Evolutionary conservation across 2,113 vertebrate genomes (phyloP).

Genomic region (Regulus satrapa): DNA sequence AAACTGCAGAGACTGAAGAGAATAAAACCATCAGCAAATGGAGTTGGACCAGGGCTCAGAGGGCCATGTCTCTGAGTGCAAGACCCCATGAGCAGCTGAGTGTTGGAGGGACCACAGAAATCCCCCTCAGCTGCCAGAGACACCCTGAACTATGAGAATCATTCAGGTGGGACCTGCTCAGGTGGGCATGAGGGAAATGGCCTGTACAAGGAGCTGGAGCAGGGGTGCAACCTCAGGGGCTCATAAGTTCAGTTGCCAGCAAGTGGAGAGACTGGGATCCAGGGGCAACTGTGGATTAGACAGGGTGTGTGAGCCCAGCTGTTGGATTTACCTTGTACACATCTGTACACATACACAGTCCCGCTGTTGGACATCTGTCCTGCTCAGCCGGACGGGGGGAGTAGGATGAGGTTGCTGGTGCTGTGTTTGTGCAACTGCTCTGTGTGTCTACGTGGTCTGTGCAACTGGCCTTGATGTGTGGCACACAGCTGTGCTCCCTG

Average conservation of each 20-base stretch:
- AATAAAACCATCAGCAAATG: neutral
- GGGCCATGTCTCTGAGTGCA: neutral
- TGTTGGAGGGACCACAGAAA: neutral
- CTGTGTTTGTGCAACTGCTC: neutral
- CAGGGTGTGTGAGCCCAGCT: neutral
- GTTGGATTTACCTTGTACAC: neutral
- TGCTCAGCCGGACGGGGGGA: neutral
- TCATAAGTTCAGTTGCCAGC: neutral
- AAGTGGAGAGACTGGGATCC: neutral
- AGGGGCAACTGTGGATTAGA: neutral
- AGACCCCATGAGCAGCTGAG: neutral
- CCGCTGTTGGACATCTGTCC: neutral
- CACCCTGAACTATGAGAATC: too few relatives aligned
- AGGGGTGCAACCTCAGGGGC: neutral
- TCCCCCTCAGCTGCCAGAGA: rapidly evolving
- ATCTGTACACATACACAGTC: too few relatives aligned
- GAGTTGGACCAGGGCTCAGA: neutral
- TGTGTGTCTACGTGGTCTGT: neutral
- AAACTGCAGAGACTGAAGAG: neutral
- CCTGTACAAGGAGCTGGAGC: neutral
- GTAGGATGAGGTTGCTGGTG: neutral
- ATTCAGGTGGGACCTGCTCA: neutral
- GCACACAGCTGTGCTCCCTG: neutral
- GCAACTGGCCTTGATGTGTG: neutral
- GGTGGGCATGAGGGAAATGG: neutral